Evolutionary conservation across 2,888 invertebrate genomes (phyloP).

Genomic region (Mechanitis messenoides): DNA sequence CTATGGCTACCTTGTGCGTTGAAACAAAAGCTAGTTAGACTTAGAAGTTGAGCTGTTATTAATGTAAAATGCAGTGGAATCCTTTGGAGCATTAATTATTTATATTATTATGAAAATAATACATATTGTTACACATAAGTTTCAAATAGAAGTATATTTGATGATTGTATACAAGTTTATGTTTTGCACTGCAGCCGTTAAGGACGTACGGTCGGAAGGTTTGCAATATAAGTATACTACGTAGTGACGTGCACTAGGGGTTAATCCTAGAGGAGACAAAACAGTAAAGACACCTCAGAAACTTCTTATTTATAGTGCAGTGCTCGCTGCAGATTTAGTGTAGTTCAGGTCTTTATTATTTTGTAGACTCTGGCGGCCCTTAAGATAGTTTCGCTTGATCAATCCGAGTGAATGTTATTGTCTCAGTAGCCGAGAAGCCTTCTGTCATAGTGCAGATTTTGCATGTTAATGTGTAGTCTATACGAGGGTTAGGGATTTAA

Average conservation of each 20-base stretch:
- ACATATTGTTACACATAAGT: neutral
- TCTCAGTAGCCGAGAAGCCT: constrained; percentile 24
- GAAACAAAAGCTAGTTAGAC: neutral
- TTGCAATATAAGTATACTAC: constrained; percentile 39
- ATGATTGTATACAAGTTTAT: constrained; percentile 40
- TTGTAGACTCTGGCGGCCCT: constrained; percentile 23
- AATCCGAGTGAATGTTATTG: constrained; percentile 26
- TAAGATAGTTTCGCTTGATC: constrained; percentile 30
- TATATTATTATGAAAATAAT: no score
- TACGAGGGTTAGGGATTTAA: constrained; percentile 17
- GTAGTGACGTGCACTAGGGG: constrained; percentile 39
- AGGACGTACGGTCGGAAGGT: constrained; percentile 73
- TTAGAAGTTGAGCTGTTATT: no score
- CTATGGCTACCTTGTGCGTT: neutral
- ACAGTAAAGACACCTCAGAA: neutral
- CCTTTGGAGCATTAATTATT: no score
- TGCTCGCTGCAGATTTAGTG: neutral
- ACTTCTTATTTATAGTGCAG: neutral
- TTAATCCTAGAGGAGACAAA: constrained; percentile 27
- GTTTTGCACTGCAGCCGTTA: constrained; percentile 73
- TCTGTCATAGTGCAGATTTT: constrained; percentile 36
- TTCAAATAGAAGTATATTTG: neutral
- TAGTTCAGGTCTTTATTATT: neutral
- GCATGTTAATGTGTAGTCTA: constrained; percentile 31
- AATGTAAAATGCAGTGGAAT: no score